Conservation (phyloP, 2,113 vertebrate species). For the Astatotilapia flaviijosephi region DNA sequence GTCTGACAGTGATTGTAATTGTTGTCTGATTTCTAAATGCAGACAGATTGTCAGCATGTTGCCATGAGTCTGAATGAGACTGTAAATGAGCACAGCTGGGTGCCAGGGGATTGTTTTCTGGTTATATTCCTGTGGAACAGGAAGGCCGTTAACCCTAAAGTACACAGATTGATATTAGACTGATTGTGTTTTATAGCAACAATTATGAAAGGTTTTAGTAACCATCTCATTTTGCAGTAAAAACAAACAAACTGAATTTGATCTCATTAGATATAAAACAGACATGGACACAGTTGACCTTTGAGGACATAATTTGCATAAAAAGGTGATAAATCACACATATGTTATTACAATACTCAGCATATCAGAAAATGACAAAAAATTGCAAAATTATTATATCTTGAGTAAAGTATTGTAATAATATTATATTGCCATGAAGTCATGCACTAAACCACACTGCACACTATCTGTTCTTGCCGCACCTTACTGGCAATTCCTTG, state of each 20-base stretch:
- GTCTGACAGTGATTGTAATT: neutral
- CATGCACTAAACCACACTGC: neutral
- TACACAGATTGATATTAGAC: neutral
- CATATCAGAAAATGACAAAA: neutral
- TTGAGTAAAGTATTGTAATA: neutral
- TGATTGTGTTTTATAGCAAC: rapidly evolving
- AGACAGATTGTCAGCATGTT: neutral
- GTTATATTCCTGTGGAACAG: neutral
- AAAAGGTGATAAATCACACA: neutral
- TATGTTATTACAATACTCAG: neutral
- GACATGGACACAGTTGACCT: neutral
- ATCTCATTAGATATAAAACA: neutral
- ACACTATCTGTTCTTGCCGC: neutral
- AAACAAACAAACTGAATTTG: neutral
- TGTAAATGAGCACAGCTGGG: neutral
- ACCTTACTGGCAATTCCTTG: neutral
- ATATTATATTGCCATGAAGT: neutral
- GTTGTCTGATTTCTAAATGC: neutral
- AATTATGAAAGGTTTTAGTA: neutral
- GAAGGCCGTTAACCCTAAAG: neutral
- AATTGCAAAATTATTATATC: neutral
- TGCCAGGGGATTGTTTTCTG: neutral
- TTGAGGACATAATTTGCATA: neutral
- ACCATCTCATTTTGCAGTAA: neutral
- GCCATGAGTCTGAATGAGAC: neutral